These are phyloP conservation scores for Auanema freiburgensis DNA, from an alignment of 2,888 invertebrate species.

Conservation along the genomic window DNA sequence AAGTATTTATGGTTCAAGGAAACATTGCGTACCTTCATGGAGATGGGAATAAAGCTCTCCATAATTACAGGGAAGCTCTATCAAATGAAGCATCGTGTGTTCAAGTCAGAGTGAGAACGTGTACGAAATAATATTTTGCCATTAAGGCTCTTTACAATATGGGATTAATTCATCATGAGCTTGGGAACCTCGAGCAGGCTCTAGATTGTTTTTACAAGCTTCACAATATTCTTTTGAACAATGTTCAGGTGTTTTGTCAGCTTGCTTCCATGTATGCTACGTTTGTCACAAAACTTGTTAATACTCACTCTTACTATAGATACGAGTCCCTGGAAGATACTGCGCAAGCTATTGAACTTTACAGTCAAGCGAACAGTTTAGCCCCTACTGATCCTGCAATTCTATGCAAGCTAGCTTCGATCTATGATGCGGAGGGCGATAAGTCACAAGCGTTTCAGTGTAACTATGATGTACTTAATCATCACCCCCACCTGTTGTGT, in stretches of 20 bases:
- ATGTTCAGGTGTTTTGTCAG: slow-evolving; percentile 79
- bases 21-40: slow-evolving; percentile 77
- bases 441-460: slow-evolving; percentile 85
- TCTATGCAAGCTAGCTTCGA: slow-evolving; percentile 83
- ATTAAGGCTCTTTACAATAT: slow-evolving; percentile 62
- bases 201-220: slow-evolving; percentile 80
- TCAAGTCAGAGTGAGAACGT: slow-evolving; percentile 17
- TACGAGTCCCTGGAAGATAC: slow-evolving; percentile 74
- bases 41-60: slow-evolving; percentile 49
- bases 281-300: slow-evolving; percentile 1
- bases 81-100: slow-evolving; percentile 80
- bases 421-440: slow-evolving; percentile 87
- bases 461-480: slow-evolving; percentile 74
- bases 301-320: slow-evolving; percentile 54
- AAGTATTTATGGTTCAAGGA: slow-evolving; percentile 69
- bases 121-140: slow-evolving; percentile 68
- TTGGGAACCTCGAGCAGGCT: slow-evolving; percentile 76
- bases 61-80: slow-evolving; percentile 73
- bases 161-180: slow-evolving; percentile 74
- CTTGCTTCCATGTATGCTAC: slow-evolving; percentile 74
- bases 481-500: neutral
- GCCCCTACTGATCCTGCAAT: slow-evolving; percentile 87
- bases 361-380: slow-evolving; percentile 73
- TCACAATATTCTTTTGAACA: slow-evolving; percentile 74
- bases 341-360: slow-evolving; percentile 70